A percentile compares a stretch with the other conserved stretches of the same genome.
These are phyloP conservation scores for Morpho achilles DNA, from an alignment of 2,888 invertebrate genomes.

Conservation along the genomic window DNA sequence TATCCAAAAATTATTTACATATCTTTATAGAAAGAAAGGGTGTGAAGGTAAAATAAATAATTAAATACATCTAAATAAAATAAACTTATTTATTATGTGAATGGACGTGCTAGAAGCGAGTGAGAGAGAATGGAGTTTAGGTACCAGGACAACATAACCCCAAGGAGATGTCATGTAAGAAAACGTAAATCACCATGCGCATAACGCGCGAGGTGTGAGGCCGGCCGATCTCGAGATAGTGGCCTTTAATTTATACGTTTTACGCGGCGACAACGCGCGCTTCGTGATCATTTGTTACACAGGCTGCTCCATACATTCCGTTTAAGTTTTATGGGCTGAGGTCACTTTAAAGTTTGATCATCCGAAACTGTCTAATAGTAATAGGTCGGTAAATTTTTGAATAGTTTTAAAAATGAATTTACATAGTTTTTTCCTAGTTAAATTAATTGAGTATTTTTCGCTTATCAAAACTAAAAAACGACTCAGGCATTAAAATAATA, in stretches of 20 bases:
- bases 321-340: slow-evolving; percentile 17
- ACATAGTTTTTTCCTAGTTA: too few species aligned
- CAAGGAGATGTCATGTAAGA: slow-evolving; percentile 49
- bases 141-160: slow-evolving; percentile 13
- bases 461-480: too few species aligned
- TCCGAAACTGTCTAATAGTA: neutral
- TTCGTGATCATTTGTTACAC: slow-evolving; percentile 45
- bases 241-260: slow-evolving; percentile 74
- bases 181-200: slow-evolving; percentile 61
- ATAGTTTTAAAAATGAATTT: too few species aligned
- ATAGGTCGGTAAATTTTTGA: too few species aligned
- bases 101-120: neutral
- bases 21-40: too few species aligned
- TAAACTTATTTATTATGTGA: too few species aligned
- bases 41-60: too few species aligned
- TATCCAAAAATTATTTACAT: too few species aligned
- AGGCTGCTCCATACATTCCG: slow-evolving; percentile 39
- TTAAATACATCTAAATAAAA: too few species aligned
- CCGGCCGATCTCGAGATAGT: slow-evolving; percentile 72
- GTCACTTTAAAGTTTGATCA: slow-evolving; percentile 13
- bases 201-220: slow-evolving; percentile 78
- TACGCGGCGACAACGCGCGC: slow-evolving; percentile 71
- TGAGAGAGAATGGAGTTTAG: slow-evolving; percentile 3
- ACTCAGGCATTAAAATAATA: too few species aligned
- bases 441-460: too few species aligned